Base-by-base conservation (phyloP, 2,797 vertebrate genomes). In the Crocidura indochinensis region DNA sequence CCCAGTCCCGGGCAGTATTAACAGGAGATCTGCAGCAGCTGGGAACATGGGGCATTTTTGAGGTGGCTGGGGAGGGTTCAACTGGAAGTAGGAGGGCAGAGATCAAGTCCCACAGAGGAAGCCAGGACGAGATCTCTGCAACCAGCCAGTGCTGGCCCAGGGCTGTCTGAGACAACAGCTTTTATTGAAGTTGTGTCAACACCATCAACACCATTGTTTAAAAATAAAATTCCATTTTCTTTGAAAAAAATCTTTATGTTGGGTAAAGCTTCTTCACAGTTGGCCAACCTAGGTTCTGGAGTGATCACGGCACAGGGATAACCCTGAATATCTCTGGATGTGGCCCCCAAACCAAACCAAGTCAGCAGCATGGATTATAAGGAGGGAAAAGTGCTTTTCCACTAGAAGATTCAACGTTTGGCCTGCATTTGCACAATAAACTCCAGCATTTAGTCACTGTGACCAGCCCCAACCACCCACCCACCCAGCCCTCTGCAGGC, bases 181-280 rank as follows among this genome's bases (percentile, higher is more conserved):
- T 99, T 99, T 99, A 99, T 99, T 99, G 98, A 98, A 73, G 86
- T 76, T 97, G 97, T 98, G 98, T 99, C 98, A 99, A 98, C 99
- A 99, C 98, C 98, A 98, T 99, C 99, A 98, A 98, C 98, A 98
- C 98, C 97, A 98, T 98, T 97, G 98, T 98, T 98, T 99, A 97
- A 98, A 98, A 97, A 94, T 98, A 98, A 98, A 98, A 98, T 81
- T 97, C 98, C 98, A 38, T 38, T 38, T 38, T 38, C 5, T 38
- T 38, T 38, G 2, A 38, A 38, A 2, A 38, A 38, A 38, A 38
- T 38, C 38, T 38, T 38, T 38, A 38, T 38, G 2, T 38, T 38
- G 38, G 38, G 38, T 38, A 38, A 38, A 38, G 38, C 38, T 38
- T 38, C 38, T 38, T 38, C 38, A 38, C 38, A 38, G 38, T 2